Conservation (phyloP, 2,888 invertebrate genomes). For the Saturnia pavonia region DNA sequence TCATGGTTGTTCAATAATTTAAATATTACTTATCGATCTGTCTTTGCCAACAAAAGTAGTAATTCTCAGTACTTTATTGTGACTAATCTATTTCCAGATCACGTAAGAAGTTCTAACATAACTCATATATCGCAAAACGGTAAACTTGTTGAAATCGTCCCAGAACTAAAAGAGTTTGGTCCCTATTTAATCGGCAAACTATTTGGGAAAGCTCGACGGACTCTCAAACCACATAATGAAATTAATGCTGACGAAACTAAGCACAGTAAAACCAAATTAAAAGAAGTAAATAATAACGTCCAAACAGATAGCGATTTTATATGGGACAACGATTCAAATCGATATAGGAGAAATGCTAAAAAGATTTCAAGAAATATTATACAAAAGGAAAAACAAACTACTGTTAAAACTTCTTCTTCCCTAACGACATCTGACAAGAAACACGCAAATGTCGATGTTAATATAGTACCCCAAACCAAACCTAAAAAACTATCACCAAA, state of each 20-base stretch:
- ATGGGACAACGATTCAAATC: not conserved
- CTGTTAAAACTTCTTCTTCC: not conserved
- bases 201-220: slow-evolving; percentile 13
- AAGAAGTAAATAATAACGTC: not conserved
- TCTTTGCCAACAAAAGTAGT: not conserved
- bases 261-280: not conserved
- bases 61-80: not conserved
- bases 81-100: not conserved
- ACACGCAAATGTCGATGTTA: slow-evolving; percentile 22
- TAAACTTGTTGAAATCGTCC: not conserved
- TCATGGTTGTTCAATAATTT: not conserved
- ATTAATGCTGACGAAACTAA: not conserved
- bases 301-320: not conserved
- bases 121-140: not conserved
- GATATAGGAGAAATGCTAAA: not conserved
- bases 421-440: slow-evolving; percentile 10
- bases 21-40: not conserved
- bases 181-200: not conserved
- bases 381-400: slow-evolving; percentile 11
- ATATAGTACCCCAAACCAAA: slow-evolving; percentile 10
- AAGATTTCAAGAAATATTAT: not conserved
- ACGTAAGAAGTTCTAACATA: not conserved
- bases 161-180: slow-evolving; percentile 21
- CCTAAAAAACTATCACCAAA: slow-evolving; percentile 25
- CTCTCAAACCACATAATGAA: slow-evolving; percentile 2